Conservation (phyloP, 2,113 vertebrate species). For the Elanus axillaris region DNA sequence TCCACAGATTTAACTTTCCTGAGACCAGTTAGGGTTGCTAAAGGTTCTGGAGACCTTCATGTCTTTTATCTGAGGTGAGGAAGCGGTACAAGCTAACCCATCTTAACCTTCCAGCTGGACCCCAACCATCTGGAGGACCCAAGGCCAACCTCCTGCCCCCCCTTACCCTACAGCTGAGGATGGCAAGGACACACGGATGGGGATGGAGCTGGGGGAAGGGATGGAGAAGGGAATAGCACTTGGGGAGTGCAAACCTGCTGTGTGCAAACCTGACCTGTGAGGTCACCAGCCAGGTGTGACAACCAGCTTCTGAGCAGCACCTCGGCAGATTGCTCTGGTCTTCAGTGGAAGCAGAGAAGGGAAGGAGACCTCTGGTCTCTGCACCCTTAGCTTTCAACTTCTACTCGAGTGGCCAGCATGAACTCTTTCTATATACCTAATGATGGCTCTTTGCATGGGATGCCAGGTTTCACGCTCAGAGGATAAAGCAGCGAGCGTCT, state of each 20-base stretch:
- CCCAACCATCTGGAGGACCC: background rate
- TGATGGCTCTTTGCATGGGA: background rate
- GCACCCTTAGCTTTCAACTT: background rate
- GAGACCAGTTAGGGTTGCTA: background rate
- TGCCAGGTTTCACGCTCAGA: background rate
- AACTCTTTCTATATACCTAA: background rate
- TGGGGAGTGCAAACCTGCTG: accelerated
- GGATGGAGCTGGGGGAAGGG: background rate
- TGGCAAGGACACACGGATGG: background rate
- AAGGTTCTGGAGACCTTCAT: background rate
- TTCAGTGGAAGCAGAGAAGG: background rate
- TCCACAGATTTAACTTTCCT: background rate
- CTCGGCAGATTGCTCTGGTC: background rate
- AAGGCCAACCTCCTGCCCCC: background rate
- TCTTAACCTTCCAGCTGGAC: background rate
- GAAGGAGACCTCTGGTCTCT: background rate
- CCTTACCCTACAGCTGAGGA: background rate
- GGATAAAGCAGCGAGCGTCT: background rate
- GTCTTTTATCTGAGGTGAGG: background rate
- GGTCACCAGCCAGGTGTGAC: background rate
- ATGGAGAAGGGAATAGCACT: background rate
- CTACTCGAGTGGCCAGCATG: accelerated
- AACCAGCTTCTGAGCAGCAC: background rate
- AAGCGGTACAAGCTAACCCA: background rate
- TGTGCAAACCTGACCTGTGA: too few relatives aligned